Conservation (phyloP, 2,113 vertebrate species). For the Muntiacus muntjak region DNA sequence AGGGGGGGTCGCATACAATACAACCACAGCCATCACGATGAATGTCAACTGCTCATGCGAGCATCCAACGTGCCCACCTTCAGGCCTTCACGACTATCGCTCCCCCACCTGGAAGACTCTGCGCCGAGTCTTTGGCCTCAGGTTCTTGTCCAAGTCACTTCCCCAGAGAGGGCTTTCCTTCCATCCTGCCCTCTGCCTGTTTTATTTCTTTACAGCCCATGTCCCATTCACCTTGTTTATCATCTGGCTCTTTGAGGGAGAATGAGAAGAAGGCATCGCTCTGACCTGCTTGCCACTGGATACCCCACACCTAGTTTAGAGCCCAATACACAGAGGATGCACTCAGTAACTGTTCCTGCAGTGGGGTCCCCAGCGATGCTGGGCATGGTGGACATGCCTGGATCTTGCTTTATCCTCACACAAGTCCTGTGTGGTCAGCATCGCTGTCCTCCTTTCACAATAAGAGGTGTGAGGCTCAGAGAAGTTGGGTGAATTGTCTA, state of each 20-base stretch:
- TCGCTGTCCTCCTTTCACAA: background rate
- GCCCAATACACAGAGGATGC: rapidly evolving
- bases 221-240: background rate
- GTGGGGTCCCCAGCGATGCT: rapidly evolving
- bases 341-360: background rate
- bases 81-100: background rate
- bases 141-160: background rate
- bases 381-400: rapidly evolving
- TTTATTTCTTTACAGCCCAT: background rate
- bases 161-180: background rate
- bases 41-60: rapidly evolving
- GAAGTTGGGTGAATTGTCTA: background rate
- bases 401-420: background rate
- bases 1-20: rapidly evolving
- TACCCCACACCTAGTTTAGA: background rate
- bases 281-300: rapidly evolving
- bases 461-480: background rate
- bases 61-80: rapidly evolving
- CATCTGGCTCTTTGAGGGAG: background rate
- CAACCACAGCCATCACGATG: no score
- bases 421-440: no score
- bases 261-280: background rate
- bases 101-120: background rate
- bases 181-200: background rate
- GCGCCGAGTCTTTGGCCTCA: rapidly evolving